Conservation (phyloP, 2,113 vertebrate species). For the Microcebus jonahi region DNA sequence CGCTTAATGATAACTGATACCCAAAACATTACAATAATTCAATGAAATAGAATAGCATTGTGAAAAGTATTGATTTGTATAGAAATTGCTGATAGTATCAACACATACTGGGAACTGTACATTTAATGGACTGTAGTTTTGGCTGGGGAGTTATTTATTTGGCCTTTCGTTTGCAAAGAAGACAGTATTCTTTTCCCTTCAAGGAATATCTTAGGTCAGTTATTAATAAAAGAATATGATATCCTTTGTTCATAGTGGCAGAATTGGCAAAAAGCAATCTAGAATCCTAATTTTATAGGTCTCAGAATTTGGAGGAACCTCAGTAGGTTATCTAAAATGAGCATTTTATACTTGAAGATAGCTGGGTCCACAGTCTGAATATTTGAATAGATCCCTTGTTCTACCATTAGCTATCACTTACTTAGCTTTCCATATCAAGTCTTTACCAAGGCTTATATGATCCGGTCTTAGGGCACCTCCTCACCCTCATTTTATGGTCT, state of each 20-base stretch:
- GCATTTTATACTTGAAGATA: background rate
- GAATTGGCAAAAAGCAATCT: background rate
- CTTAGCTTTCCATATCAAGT: background rate
- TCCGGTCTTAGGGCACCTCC: too few species aligned
- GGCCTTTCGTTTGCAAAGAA: slow-evolving; percentile 39
- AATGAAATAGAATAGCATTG: slow-evolving; percentile 35
- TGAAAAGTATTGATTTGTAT: slow-evolving; percentile 28
- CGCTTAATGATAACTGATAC: slow-evolving; percentile 41
- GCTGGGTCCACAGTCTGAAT: background rate
- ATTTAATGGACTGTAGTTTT: background rate
- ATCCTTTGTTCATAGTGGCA: background rate
- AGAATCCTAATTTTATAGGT: background rate
- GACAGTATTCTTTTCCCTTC: background rate
- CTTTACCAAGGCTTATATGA: background rate
- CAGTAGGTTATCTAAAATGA: background rate
- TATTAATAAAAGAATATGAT: background rate
- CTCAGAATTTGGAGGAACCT: background rate
- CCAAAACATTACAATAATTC: slow-evolving; percentile 24
- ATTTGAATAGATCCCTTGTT: background rate
- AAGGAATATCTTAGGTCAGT: background rate
- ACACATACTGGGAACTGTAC: background rate
- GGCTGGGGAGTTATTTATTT: slow-evolving; percentile 27
- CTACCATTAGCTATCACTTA: background rate
- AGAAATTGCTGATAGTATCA: slow-evolving; percentile 32
- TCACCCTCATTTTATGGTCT: background rate